Evolutionary conservation across 2,113 vertebrate genomes (phyloP), one percentile per base, ranked within the genome.

Genomic region (Corythornis cristatus): DNA sequence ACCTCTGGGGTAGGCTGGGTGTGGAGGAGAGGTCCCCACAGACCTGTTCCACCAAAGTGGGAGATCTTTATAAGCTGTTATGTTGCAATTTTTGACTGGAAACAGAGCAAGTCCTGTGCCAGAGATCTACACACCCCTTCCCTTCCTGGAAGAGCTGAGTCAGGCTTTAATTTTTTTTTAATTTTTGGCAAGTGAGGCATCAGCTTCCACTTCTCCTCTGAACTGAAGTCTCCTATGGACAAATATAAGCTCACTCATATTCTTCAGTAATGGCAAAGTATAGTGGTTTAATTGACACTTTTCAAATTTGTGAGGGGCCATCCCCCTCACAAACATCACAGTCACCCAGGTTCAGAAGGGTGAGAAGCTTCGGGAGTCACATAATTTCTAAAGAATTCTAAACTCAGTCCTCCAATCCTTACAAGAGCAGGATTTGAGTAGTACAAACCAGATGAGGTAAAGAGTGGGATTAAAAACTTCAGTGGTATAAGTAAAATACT

Each of bases 91-190:
- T 56, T 40, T 40, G 45, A 26, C 48, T 71, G 57, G 48, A 48
- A 87, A n/a, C 12, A 28, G 48, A 61, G 22, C 31, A 43, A 37
- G n/a, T 46, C 48, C 29, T 48, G 19, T 37, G 53, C 35, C 5
- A 11, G 78, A 37, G 25, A 15, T 13, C 58, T 61, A n/a, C 42
- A 51, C 4, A 2, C 37, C 33, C 50, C 26, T 76, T 73, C 75
- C 0, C 0, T 20, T 71, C 9, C 51, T 62, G 22, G 37, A 25
- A 73, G 7, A 77, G 56, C 50, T 42, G 74, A 90, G 33, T 88
- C 75, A 65, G 40, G 28, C 31, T 73, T 33, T 15, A 11, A 11
- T 11, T 19, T 28, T 43, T 37, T 53, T 8, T 0, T 0, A 8
- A 28, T 40, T 73, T 56, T 65, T 73, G 50, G 31, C 43, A 81